Conservation (phyloP, 2,797 vertebrate species). For the Luscinia megarhynchos region DNA sequence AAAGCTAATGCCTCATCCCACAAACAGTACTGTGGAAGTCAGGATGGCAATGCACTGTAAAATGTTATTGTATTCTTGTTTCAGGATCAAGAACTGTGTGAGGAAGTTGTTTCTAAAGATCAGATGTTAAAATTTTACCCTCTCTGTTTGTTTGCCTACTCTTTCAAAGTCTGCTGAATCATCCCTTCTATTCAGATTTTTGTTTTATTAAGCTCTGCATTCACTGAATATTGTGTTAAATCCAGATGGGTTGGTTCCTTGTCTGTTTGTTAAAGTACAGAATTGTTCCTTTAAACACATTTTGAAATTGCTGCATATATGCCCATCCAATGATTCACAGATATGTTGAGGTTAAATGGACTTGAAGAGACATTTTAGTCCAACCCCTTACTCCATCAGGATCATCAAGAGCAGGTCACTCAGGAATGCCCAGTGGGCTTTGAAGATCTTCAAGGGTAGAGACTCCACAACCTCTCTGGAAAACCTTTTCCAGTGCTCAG, state of each 20-base stretch:
- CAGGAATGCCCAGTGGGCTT: neutral
- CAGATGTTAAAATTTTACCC: neutral
- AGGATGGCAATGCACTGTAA: neutral
- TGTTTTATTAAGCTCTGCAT: neutral
- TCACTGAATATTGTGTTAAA: neutral
- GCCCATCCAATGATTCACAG: neutral
- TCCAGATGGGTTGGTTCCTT: neutral
- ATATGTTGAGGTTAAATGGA: neutral
- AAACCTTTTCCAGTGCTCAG: neutral
- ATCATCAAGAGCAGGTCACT: neutral
- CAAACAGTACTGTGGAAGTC: neutral
- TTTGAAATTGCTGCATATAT: neutral
- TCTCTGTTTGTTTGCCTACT: neutral
- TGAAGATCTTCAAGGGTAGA: neutral
- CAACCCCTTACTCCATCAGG: neutral
- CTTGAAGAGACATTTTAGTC: neutral
- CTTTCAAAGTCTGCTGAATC: neutral
- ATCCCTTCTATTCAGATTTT: neutral
- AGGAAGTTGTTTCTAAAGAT: neutral
- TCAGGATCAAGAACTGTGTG: neutral
- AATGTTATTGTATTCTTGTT: neutral
- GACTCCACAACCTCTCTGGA: neutral
- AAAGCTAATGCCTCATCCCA: neutral
- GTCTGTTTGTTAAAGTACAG: neutral
- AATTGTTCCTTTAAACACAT: neutral